Base-by-base conservation (phyloP, 2,888 invertebrate species). In the Eupithecia exiguata region DNA sequence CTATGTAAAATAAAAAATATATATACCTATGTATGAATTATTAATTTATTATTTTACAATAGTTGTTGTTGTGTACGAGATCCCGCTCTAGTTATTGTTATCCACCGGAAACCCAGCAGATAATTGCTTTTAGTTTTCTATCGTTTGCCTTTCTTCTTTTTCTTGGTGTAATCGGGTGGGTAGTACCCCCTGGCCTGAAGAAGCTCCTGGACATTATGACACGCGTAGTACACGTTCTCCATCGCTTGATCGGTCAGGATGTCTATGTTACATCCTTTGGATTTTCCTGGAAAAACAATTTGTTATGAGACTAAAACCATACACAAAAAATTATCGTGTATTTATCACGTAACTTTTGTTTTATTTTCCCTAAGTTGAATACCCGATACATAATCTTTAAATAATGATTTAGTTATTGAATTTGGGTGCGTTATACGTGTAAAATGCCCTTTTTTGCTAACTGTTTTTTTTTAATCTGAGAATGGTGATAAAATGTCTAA, bases 211-310 rank as follows among this genome's bases (percentile, higher is more conserved):
- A 98, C 97, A 87, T 98, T 98, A 86, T 99, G 99, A 81, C 98
- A 98, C 0, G 97, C 98, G 85, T 97, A 98, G 88, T 99, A 98
- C 0, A 98, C 98, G 86, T 99, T 99, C 80, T 98, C 97, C 98
- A 99, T 98, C 0, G 98, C 98, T 4, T 97, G 96, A 82, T 98
- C 97, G 79, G 97, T 97, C 84, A 98, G 96, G 84, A 98, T 97
- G 84, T 98, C 98, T 71, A 97, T 97, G 49, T 97, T 96, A 83
- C 97, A 96, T 5, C 96, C 95, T 83, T 94, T 94, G 0, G 96
- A 95, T 68, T 94, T 96, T 76, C 95, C 95, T 68, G 36, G n/a
- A 53, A 68, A 21, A 21, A 14, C 10, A n/a, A 36, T 5, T 53
- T 25, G 1, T 4, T 5, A 4, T 46, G 0, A 46, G 6, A 46